Percentiles rank a stretch among this genome's conserved stretches.
phyloP scores from a whole-genome alignment of 2,888 invertebrate genomes.

The Choristoneura rosaceana region DNA sequence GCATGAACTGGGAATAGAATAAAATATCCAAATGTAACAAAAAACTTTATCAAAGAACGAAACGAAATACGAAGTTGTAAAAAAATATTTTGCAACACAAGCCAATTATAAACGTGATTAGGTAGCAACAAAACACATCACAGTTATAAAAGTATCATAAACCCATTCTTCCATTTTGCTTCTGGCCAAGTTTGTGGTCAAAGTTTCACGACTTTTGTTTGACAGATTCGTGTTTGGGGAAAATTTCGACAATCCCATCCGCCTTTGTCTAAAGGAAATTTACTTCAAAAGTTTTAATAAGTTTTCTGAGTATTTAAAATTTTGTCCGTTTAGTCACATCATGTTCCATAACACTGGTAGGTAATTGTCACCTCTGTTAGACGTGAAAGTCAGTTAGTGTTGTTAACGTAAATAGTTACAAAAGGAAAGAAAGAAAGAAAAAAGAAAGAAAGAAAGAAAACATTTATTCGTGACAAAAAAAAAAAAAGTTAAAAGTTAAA shows the following conservation, averaged over 20 bases:
- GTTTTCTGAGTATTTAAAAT: conserved; percentile 14
- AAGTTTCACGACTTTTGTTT: not conserved
- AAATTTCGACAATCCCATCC: conserved; percentile 1
- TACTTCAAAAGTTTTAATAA: conserved; percentile 14
- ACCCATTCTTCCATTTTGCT: not conserved
- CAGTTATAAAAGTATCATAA: not conserved
- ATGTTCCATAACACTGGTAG: not conserved
- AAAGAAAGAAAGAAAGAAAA: too few species aligned
- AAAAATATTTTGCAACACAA: not conserved
- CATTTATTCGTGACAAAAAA: too few species aligned
- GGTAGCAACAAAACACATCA: not conserved
- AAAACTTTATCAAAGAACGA: not conserved
- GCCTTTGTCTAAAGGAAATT: not conserved
- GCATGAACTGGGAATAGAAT: conserved; percentile 5
- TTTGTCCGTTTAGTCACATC: conserved; percentile 1
- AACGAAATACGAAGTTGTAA: not conserved
- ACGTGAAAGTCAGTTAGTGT: not conserved
- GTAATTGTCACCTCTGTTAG: not conserved
- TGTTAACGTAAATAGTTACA: too few species aligned
- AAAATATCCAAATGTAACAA: conserved; percentile 8
- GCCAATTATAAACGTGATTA: not conserved
- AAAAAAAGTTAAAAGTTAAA: too few species aligned
- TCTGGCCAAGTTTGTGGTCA: not conserved
- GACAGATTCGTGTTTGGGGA: not conserved
- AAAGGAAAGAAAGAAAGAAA: too few species aligned